Percentiles rank a stretch among this genome's conserved stretches.
Conservation (phyloP, 2,888 invertebrate genomes). For the Scrobipalpa atriplicella region DNA sequence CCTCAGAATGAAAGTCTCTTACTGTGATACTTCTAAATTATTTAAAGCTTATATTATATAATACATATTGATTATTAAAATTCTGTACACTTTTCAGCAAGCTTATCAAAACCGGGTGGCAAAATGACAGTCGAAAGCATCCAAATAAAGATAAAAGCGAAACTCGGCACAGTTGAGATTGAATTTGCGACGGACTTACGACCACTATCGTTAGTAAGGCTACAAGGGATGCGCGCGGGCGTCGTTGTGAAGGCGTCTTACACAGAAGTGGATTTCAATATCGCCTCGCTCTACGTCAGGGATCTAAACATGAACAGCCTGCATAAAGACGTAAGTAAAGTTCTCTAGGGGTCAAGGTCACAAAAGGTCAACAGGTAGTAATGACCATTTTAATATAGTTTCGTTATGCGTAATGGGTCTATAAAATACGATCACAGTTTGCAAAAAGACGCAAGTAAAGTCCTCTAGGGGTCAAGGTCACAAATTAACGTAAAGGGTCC, state of each 20-base stretch:
- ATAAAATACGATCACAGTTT: too few relatives aligned
- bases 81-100: constrained; percentile 46
- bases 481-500: too few relatives aligned
- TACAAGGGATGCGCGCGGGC: constrained; percentile 88
- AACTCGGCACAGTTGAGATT: constrained; percentile 88
- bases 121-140: constrained; percentile 85
- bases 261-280: constrained; percentile 87
- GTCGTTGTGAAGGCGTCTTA: constrained; percentile 89
- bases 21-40: too few relatives aligned
- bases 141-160: constrained; percentile 89
- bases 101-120: constrained; percentile 50
- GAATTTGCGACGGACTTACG: constrained; percentile 84
- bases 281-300: constrained; percentile 89
- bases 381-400: too few relatives aligned
- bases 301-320: constrained; percentile 90
- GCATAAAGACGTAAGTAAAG: constrained; percentile 82
- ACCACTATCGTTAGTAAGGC: constrained; percentile 85
- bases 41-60: too few relatives aligned
- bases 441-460: too few relatives aligned
- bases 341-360: too few relatives aligned
- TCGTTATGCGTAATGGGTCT: too few relatives aligned
- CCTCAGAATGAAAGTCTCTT: too few relatives aligned
- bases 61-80: too few relatives aligned
- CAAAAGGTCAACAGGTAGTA: too few relatives aligned
- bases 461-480: too few relatives aligned